phyloP scores from a whole-genome alignment of 2,797 vertebrate genomes.

The Atherinosoma microstoma region DNA sequence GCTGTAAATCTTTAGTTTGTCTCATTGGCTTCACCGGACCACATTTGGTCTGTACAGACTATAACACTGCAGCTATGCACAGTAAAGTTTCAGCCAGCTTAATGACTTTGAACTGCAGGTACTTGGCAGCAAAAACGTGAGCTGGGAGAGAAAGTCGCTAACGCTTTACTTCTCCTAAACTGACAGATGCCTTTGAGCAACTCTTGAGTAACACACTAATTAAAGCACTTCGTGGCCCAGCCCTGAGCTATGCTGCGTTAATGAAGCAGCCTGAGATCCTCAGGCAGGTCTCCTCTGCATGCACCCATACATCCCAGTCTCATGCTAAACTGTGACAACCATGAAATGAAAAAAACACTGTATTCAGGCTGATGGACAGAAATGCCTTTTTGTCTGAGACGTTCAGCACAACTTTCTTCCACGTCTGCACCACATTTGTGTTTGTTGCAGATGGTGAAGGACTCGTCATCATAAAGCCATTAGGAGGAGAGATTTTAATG shows the following conservation, averaged over 20 bases:
- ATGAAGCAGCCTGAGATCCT: slow-evolving; percentile 10
- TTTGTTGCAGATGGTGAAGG: not conserved
- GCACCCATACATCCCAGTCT: not conserved
- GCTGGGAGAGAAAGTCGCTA: slow-evolving; percentile 11
- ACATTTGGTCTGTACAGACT: not conserved
- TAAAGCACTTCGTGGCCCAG: slow-evolving; percentile 31
- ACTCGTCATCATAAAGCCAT: not conserved
- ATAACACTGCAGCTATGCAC: not conserved
- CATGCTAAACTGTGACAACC: not conserved
- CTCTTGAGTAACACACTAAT: slow-evolving; percentile 26
- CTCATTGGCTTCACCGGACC: not conserved
- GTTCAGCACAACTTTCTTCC: not conserved
- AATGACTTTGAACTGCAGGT: slow-evolving; percentile 17
- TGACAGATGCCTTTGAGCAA: slow-evolving; percentile 36
- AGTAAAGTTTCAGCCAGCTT: not conserved
- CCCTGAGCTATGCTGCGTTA: not conserved
- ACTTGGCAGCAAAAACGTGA: slow-evolving; percentile 8
- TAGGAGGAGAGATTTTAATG: not conserved
- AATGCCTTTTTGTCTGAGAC: not conserved
- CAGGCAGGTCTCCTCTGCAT: not conserved
- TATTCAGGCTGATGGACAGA: not conserved
- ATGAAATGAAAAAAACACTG: not conserved
- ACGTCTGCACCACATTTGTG: not conserved
- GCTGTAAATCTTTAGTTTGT: not conserved
- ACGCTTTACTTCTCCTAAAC: slow-evolving; percentile 3